Conservation (phyloP, 1,140 invertebrate genomes). For the Campoletis sonorensis region DNA sequence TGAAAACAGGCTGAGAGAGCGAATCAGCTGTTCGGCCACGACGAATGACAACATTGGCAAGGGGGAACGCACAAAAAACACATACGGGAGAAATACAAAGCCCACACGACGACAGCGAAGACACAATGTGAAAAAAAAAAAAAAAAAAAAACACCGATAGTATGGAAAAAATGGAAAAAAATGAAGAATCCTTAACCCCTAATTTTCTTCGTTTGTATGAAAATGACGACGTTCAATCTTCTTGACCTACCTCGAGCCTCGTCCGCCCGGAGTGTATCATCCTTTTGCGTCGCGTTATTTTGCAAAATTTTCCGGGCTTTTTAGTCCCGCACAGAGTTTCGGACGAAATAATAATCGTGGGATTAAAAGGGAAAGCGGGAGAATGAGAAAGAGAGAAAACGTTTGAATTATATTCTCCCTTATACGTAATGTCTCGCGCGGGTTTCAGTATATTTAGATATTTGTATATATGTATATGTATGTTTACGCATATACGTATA, state of each 20-base stretch:
- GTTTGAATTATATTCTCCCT: neutral
- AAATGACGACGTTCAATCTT: conserved; percentile 6
- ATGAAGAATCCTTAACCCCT: neutral
- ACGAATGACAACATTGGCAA: conserved; percentile 74
- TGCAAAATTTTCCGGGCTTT: conserved; percentile 71
- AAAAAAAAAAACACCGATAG: neutral
- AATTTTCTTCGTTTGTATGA: too few relatives aligned
- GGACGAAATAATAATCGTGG: conserved; percentile 50
- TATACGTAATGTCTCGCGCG: conserved; percentile 51
- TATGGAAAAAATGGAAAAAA: neutral
- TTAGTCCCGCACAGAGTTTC: conserved; percentile 68
- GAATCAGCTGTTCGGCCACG: conserved; percentile 74
- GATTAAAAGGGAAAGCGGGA: neutral
- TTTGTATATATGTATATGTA: neutral
- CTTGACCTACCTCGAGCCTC: conserved; percentile 75
- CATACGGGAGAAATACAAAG: conserved; percentile 8
- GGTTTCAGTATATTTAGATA: conserved; percentile 55
- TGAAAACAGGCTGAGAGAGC: conserved; percentile 55
- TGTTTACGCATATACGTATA: neutral
- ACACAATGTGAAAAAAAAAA: neutral
- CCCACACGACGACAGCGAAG: neutral
- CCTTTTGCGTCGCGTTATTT: conserved; percentile 78
- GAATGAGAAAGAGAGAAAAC: conserved; percentile 43
- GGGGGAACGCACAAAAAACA: conserved; percentile 47
- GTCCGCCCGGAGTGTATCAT: conserved; percentile 77